Evolutionary conservation across 2,797 vertebrate species (phyloP).

Genomic region (Gambusia yucatana): DNA sequence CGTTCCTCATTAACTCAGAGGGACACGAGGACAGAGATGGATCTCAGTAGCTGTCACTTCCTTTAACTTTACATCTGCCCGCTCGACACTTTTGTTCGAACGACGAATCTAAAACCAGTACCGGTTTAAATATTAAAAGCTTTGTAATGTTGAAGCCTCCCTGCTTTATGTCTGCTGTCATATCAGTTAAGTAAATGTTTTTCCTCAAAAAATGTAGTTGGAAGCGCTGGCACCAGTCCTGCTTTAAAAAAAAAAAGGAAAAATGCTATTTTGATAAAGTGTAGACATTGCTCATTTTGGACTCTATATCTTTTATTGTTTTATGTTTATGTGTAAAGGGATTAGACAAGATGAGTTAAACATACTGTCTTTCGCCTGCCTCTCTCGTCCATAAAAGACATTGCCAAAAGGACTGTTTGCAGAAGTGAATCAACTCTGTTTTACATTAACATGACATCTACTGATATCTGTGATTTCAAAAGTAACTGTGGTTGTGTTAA

Average conservation of each 20-base stretch:
- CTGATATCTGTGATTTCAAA: background rate
- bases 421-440: background rate
- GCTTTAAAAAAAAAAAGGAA: background rate
- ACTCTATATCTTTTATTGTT: background rate
- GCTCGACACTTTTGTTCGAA: conserved; percentile 7
- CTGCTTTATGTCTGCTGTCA: background rate
- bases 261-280: background rate
- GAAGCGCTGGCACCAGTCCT: background rate
- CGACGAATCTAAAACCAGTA: conserved; percentile 1
- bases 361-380: background rate
- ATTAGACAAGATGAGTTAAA: background rate
- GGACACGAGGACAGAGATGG: conserved; percentile 29
- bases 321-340: background rate
- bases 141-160: background rate
- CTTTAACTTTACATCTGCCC: conserved; percentile 6
- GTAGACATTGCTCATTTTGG: background rate
- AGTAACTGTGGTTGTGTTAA: background rate
- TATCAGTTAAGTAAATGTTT: background rate
- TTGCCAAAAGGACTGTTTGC: background rate
- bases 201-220: background rate
- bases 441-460: background rate
- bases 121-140: background rate
- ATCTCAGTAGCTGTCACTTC: conserved; percentile 13
- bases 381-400: too few relatives aligned
- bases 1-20: conserved; percentile 57